phyloP scores from a whole-genome alignment of 2,113 vertebrate species.

The Ondatra zibethicus region DNA sequence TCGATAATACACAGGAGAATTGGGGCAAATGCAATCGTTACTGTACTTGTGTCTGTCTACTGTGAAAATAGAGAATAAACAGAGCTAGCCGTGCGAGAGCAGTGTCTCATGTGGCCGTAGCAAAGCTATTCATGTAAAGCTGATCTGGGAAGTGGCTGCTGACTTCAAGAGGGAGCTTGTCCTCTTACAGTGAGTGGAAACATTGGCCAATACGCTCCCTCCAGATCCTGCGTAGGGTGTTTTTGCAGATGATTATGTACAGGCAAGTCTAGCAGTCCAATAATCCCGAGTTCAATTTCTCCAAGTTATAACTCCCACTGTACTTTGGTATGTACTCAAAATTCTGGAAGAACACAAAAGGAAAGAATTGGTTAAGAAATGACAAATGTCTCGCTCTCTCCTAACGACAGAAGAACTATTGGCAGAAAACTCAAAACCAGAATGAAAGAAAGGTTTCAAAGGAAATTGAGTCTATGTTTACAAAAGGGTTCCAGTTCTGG shows the following conservation, averaged over 20 bases:
- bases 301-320: conserved; percentile 3
- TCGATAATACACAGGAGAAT: background rate
- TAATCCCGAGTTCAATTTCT: conserved; percentile 29
- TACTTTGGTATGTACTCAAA: conserved; percentile 41
- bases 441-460: conserved; percentile 78
- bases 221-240: background rate
- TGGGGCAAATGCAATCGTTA: background rate
- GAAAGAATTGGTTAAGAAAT: conserved; percentile 76
- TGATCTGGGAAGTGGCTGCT: background rate
- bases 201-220: background rate
- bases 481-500: conserved; percentile 73
- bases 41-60: background rate
- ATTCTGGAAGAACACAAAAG: conserved; percentile 69
- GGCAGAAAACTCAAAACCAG: conserved; percentile 76
- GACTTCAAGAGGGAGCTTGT: background rate
- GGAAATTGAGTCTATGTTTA: conserved; percentile 80
- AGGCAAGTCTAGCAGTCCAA: background rate
- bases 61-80: background rate
- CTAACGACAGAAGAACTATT: conserved; percentile 71
- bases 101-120: background rate
- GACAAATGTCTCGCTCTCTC: conserved; percentile 77
- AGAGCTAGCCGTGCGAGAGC: background rate
- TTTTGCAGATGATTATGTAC: conserved; percentile 21
- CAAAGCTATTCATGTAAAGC: background rate
- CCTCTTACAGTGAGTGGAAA: background rate